A percentile compares a stretch with the other conserved stretches of the same genome.
phyloP scores from a whole-genome alignment of 2,113 vertebrate species.

The Eubucco bourcierii region DNA sequence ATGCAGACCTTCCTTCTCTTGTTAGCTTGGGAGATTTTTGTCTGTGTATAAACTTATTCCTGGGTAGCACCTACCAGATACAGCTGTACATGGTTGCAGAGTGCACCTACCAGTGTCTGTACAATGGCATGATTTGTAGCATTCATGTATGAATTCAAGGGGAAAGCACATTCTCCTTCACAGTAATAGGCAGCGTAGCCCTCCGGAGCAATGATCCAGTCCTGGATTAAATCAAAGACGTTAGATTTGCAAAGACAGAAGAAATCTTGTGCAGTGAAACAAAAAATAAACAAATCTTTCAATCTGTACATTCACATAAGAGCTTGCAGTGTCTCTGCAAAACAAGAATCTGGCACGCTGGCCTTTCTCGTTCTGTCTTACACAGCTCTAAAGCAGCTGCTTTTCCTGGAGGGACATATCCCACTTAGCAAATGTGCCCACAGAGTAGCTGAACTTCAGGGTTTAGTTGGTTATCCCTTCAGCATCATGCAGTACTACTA shows the following conservation, averaged over 20 bases:
- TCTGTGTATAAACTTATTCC: not conserved
- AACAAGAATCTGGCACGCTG: not conserved
- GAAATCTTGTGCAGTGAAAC: not conserved
- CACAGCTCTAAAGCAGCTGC: not conserved
- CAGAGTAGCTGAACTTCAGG: not conserved
- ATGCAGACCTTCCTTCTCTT: not conserved
- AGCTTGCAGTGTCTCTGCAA: not conserved
- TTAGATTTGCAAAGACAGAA: not conserved
- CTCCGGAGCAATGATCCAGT: constrained; percentile 97
- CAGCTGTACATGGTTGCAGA: not conserved
- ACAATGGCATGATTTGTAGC: constrained; percentile 98
- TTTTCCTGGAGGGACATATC: not conserved
- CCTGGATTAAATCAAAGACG: constrained; percentile 71
- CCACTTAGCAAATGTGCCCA: not conserved
- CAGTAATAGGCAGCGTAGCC: constrained; percentile 97
- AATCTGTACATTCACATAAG: not conserved
- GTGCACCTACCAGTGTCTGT: constrained; percentile 91
- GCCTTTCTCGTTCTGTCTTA: not conserved
- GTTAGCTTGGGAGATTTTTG: not conserved
- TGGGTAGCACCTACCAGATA: not conserved
- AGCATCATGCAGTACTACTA: not conserved
- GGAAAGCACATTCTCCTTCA: constrained; percentile 96
- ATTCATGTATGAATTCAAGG: constrained; percentile 97
- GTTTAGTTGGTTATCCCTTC: not conserved
- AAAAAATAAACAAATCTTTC: not conserved